Evolutionary conservation across 2,113 vertebrate species (phyloP).

Genomic region (rabbit (Oryctolagus cuniculus)): DNA sequence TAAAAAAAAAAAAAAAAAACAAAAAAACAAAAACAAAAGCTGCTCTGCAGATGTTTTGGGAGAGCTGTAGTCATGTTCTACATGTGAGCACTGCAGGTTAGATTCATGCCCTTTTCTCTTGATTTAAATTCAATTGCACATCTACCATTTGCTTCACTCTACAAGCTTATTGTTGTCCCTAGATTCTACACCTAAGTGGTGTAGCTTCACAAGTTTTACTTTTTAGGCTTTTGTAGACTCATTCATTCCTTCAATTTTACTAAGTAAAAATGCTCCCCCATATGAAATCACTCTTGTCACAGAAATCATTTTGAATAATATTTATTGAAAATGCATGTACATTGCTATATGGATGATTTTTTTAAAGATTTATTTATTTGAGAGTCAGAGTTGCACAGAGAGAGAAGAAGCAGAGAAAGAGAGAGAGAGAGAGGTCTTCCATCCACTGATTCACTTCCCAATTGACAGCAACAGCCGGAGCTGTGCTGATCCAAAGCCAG

Average conservation of each 20-base stretch:
- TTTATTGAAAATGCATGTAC: background rate
- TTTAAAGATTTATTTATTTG: too few species aligned
- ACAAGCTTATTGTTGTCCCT: background rate
- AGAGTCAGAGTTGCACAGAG: too few species aligned
- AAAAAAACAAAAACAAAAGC: too few species aligned
- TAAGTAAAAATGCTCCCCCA: background rate
- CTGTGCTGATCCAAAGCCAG: too few species aligned
- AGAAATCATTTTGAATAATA: background rate
- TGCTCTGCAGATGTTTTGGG: background rate
- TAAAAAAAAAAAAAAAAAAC: background rate
- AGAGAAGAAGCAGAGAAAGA: too few species aligned
- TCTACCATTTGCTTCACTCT: background rate
- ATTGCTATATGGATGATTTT: background rate
- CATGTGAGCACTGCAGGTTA: background rate
- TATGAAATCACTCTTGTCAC: background rate
- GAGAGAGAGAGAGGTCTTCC: too few species aligned
- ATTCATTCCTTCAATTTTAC: slow-evolving; percentile 9
- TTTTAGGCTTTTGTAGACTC: background rate
- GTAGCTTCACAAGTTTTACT: background rate
- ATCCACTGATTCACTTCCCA: too few species aligned
- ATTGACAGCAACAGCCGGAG: too few species aligned
- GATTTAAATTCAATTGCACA: background rate
- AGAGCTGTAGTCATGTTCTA: background rate
- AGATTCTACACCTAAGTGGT: background rate
- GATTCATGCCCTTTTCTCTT: background rate